Evolutionary conservation across 2,797 vertebrate genomes (phyloP).

Genomic region (Amniataba percoides): DNA sequence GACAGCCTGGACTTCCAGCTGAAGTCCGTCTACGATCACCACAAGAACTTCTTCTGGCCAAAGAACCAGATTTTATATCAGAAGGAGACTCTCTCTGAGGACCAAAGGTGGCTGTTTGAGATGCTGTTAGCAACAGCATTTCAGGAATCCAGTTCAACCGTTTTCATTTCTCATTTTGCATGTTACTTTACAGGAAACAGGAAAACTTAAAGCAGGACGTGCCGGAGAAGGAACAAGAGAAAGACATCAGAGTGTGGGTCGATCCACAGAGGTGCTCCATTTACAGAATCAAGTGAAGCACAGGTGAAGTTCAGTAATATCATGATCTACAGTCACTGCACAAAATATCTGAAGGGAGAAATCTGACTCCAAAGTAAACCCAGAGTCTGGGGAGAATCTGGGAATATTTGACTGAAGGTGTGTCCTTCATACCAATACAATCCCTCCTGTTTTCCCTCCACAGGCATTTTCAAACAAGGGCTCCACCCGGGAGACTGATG

Average conservation of each 20-base stretch:
- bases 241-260: constrained; percentile 80
- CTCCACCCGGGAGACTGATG: constrained; percentile 69
- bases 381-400: neutral
- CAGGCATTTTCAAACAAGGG: constrained; percentile 84
- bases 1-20: constrained; percentile 90
- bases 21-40: constrained; percentile 86
- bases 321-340: neutral
- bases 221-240: constrained; percentile 25
- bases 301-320: constrained; percentile 67
- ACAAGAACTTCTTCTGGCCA: constrained; percentile 78
- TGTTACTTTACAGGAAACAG: constrained; percentile 51
- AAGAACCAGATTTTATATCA: constrained; percentile 85
- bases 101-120: constrained; percentile 69
- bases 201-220: constrained; percentile 36
- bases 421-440: constrained; percentile 29
- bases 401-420: constrained; percentile 10
- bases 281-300: constrained; percentile 83
- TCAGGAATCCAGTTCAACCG: neutral
- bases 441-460: constrained; percentile 15
- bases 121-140: neutral
- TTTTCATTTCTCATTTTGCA: neutral
- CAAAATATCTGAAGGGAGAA: constrained; percentile 1
- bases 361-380: constrained; percentile 1
- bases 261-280: constrained; percentile 83
- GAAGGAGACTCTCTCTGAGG: constrained; percentile 74